A percentile compares a stretch with the other conserved stretches of the same genome.
Evolutionary conservation across 2,113 vertebrate species (phyloP).

Genomic region (Eira barbara): DNA sequence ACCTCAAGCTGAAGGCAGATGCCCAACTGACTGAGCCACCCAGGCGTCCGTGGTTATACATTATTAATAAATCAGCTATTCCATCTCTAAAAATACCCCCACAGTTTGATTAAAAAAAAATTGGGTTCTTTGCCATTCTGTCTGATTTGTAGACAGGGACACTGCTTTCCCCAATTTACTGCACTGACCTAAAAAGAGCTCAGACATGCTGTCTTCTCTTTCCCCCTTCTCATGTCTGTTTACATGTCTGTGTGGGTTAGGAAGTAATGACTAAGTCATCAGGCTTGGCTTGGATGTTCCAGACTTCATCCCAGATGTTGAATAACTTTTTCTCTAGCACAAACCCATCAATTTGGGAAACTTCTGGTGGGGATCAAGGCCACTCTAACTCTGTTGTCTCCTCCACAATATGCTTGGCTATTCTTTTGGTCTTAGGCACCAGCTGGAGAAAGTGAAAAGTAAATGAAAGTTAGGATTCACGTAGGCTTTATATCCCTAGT

Average conservation of each 20-base stretch:
- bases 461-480: neutral
- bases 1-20: too few relatives aligned
- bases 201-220: neutral
- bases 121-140: neutral
- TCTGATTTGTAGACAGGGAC: neutral
- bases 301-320: slow-evolving; percentile 80
- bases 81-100: neutral
- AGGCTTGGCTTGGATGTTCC: slow-evolving; percentile 82
- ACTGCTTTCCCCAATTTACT: neutral
- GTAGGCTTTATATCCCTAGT: neutral
- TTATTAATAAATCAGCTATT: neutral
- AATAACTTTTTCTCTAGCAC: slow-evolving; percentile 80
- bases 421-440: neutral
- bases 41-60: neutral
- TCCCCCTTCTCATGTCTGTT: slow-evolving; percentile 59
- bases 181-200: neutral
- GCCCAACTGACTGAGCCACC: too few relatives aligned
- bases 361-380: fast-evolving
- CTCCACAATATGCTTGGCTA: neutral
- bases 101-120: neutral
- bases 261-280: slow-evolving; percentile 87
- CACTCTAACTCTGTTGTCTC: neutral
- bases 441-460: neutral
- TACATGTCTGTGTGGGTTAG: slow-evolving; percentile 84
- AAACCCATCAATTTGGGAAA: slow-evolving; percentile 69